Conservation (phyloP, 2,797 vertebrate species). For the Melanotaenia nigrans region DNA sequence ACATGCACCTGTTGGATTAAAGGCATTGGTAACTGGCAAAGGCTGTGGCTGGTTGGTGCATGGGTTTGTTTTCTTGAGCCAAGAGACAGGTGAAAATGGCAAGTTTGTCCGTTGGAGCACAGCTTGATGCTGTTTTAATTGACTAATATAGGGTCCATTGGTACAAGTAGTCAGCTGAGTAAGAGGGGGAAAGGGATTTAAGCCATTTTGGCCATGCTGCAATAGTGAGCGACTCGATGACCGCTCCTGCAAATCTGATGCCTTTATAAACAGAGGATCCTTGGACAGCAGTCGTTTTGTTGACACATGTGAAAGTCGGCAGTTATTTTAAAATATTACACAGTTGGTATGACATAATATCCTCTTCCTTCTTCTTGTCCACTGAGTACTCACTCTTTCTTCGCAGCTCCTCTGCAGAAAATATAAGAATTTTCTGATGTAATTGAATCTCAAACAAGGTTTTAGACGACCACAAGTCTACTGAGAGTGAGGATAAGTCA, state of each 20-base stretch:
- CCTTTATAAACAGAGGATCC: conserved; percentile 46
- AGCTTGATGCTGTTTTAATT: conserved; percentile 26
- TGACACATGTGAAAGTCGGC: conserved; percentile 66
- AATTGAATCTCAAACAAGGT: conserved; percentile 19
- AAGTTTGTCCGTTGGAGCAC: conserved; percentile 13
- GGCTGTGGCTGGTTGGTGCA: conserved; percentile 24
- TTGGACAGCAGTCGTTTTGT: conserved; percentile 13
- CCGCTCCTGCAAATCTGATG: background rate
- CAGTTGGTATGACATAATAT: conserved; percentile 75
- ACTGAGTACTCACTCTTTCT: conserved; percentile 49
- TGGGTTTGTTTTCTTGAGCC: background rate
- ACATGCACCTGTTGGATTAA: conserved; percentile 43
- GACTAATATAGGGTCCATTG: conserved; percentile 26
- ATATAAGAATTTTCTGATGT: conserved; percentile 19
- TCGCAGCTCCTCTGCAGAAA: conserved; percentile 38
- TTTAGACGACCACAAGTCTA: conserved; percentile 14
- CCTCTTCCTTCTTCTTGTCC: conserved; percentile 74
- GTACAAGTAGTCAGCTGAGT: conserved; percentile 25
- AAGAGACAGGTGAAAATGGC: conserved; percentile 17
- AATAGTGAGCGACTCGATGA: conserved; percentile 21
- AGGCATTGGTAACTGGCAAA: conserved; percentile 31
- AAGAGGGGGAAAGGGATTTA: conserved; percentile 37
- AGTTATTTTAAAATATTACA: conserved; percentile 77
- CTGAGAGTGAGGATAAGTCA: conserved; percentile 17
- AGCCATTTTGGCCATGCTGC: conserved; percentile 34